A percentile compares a stretch with the other conserved stretches of the same genome.
phyloP scores from a whole-genome alignment of 2,113 vertebrate species.

The Carettochelys insculpta region DNA sequence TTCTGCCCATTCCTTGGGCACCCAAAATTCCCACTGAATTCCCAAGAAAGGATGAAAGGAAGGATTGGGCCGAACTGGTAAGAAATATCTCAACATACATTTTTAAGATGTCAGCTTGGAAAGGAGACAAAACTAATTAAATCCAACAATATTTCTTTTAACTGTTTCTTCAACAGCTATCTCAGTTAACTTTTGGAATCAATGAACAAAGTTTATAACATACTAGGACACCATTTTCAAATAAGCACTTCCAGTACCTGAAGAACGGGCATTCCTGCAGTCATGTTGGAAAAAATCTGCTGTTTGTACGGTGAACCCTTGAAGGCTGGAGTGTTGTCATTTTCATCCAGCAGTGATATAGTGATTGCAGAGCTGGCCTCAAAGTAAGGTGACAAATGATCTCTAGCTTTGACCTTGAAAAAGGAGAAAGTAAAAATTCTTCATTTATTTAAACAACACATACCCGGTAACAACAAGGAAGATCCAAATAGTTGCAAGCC shows the following conservation, averaged over 20 bases:
- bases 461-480: not conserved
- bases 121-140: not conserved
- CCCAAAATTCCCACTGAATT: not conserved
- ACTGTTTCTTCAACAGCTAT: not conserved
- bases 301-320: conserved; percentile 54
- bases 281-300: conserved; percentile 75
- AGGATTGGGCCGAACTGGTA: not conserved
- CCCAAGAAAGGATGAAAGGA: not conserved
- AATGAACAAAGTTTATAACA: not conserved
- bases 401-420: conserved; percentile 77
- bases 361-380: conserved; percentile 25
- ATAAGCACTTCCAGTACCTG: conserved; percentile 69
- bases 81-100: not conserved
- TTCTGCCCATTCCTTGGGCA: not conserved
- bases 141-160: not conserved
- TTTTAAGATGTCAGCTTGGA: not conserved
- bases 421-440: not conserved
- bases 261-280: conserved; percentile 72
- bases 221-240: not conserved
- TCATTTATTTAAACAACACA: not conserved
- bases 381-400: conserved; percentile 21
- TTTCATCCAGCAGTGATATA: conserved; percentile 77
- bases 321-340: conserved; percentile 82
- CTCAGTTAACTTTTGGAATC: not conserved
- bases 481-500: not conserved